Percentiles rank a stretch among this genome's conserved stretches.
These are phyloP conservation scores for Caenorhabditis sp. DNA, from an alignment of 2,888 invertebrate species.

Conservation along the genomic window DNA sequence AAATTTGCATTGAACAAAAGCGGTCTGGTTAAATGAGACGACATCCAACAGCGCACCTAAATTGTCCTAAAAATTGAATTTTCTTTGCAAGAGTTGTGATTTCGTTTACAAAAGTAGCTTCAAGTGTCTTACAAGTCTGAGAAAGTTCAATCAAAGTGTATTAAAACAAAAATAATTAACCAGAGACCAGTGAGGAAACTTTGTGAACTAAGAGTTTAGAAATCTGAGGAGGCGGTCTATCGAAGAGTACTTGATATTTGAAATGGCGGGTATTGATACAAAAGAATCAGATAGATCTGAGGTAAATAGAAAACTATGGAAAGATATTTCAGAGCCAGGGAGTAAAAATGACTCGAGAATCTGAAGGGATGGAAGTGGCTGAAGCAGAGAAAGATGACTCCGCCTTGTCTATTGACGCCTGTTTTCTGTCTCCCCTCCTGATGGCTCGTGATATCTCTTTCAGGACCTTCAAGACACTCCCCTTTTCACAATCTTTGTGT, in stretches of 20 bases:
- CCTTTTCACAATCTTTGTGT: slow-evolving; percentile 59
- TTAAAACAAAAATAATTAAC: background rate
- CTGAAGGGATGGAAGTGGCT: background rate
- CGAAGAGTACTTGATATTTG: slow-evolving; percentile 51
- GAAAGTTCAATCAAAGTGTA: background rate
- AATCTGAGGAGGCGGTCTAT: slow-evolving; percentile 34
- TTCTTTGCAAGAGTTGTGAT: background rate
- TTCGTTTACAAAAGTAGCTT: no score
- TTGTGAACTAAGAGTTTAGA: slow-evolving; percentile 33
- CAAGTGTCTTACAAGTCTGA: background rate
- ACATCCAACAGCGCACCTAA: background rate
- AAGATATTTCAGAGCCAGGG: slow-evolving; percentile 28
- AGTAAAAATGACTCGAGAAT: background rate
- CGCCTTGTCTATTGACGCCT: slow-evolving; percentile 56
- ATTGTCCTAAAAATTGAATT: background rate
- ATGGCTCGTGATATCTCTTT: slow-evolving; percentile 36
- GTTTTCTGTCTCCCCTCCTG: slow-evolving; percentile 42
- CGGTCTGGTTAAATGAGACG: background rate
- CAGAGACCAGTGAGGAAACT: slow-evolving; percentile 3
- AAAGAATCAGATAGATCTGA: slow-evolving; percentile 30
- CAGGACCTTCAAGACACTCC: slow-evolving; percentile 24
- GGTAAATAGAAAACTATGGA: slow-evolving; percentile 38
- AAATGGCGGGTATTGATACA: slow-evolving; percentile 32
- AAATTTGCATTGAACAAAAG: background rate
- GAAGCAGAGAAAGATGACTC: slow-evolving; percentile 33